Base-by-base conservation (phyloP, 1,140 invertebrate species). In the Pemphigus obesinymphae region DNA sequence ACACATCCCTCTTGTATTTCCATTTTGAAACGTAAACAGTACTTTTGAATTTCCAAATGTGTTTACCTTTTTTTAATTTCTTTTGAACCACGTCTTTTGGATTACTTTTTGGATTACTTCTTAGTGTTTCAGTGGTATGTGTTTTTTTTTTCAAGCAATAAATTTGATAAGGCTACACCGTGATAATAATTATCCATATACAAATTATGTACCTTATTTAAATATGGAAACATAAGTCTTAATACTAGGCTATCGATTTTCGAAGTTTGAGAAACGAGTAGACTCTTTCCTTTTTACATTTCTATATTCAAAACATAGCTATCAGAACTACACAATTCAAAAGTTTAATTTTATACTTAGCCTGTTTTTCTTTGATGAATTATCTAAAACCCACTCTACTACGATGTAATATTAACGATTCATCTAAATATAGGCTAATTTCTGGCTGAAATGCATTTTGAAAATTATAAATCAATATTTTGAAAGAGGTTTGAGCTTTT, bases 351-450 rank as follows among this genome's bases (percentile, higher is more conserved):
- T 83, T 85, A 73, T 85, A 85, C 50, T 83, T 73, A 72, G 80
- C 72, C 68, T 84, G 76, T 83, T 86, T 86, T 48, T 83, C 83
- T 17, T 84, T 84, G 48, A 86, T 83, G 83, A 82, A 85, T 83
- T 86, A 83, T n/a, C 83, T 84, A 23, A 86, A 85, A 13, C 66
- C 83, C 34, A 86, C 80, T 68, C 85, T 75, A 43, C 84, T 85
- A 82, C 85, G 85, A 82, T 82, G 85, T 45, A 85, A 75, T 26
- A 86, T 63, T 23, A 85, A 66, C 82, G 82, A 84, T 83, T 85
- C 84, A 78, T 85, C 84, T 75, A 85, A 85, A 63, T 81, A 84
- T 31, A 85, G 31, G 45, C 84, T 84, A 83, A 83, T 82, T 11
- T 26, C 29, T 31, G 75, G 75, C n/a, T 53, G 23, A 53, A 61